Evolutionary conservation across 2,113 vertebrate genomes (phyloP).

Genomic region (Osmerus mordax): DNA sequence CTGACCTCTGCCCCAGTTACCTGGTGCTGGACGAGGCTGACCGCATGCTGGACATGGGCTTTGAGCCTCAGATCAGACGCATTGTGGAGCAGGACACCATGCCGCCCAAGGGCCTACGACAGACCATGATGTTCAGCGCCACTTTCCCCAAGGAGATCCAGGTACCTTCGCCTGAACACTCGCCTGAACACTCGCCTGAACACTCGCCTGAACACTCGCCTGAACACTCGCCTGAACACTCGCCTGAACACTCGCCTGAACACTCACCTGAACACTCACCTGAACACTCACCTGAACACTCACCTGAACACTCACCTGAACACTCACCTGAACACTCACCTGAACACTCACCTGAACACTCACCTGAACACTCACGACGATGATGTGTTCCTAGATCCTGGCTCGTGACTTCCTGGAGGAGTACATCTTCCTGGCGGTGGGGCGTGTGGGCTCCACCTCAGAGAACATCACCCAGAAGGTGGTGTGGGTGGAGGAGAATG

Average conservation of each 20-base stretch:
- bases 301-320: background rate
- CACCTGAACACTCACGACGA: background rate
- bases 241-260: background rate
- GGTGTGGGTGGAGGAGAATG: constrained; percentile 94
- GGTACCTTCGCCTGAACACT: constrained; percentile 62
- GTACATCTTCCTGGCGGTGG: constrained; percentile 96
- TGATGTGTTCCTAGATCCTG: constrained; percentile 77
- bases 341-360: background rate
- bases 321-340: background rate
- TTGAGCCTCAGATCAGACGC: constrained; percentile 95
- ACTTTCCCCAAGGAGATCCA: constrained; percentile 99
- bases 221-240: background rate
- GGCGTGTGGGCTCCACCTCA: constrained; percentile 95
- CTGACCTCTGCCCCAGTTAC: constrained; percentile 72
- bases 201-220: background rate
- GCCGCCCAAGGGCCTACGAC: constrained; percentile 91
- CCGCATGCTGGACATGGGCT: constrained; percentile 98
- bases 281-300: background rate
- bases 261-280: background rate
- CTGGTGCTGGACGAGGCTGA: constrained; percentile 96
- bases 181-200: background rate
- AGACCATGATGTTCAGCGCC: constrained; percentile 99
- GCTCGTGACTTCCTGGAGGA: constrained; percentile 98
- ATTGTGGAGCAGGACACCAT: constrained; percentile 97
- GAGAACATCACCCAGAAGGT: constrained; percentile 99